Conservation (phyloP, 2,797 vertebrate genomes). For the Myotis pilosus region DNA sequence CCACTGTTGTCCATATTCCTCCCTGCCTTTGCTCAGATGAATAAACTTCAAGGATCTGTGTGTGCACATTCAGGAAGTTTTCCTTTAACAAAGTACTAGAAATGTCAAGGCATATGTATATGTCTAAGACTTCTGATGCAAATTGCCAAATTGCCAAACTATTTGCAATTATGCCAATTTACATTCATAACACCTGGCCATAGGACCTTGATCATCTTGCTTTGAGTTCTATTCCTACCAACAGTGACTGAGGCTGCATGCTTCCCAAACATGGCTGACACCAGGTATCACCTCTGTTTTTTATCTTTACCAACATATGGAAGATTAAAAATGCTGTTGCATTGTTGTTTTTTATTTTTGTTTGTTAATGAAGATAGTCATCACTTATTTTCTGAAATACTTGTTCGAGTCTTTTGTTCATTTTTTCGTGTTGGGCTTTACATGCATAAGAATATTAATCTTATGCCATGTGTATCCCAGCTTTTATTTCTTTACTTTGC, state of each 20-base stretch:
- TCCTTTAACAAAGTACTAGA: too few relatives aligned
- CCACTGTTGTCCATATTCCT: not conserved
- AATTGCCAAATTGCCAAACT: not conserved
- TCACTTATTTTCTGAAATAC: not conserved
- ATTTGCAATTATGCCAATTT: not conserved
- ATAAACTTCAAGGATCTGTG: not conserved
- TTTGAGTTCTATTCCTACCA: not conserved
- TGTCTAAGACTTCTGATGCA: too few relatives aligned
- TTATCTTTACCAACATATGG: too few relatives aligned
- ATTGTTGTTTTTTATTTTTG: too few relatives aligned
- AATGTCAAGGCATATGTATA: too few relatives aligned
- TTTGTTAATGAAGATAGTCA: not conserved
- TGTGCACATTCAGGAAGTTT: too few relatives aligned
- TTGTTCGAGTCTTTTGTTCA: not conserved
- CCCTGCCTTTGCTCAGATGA: not conserved
- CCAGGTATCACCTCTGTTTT: too few relatives aligned
- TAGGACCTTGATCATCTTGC: not conserved
- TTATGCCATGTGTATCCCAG: too few relatives aligned
- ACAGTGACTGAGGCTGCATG: not conserved
- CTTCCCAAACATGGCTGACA: not conserved
- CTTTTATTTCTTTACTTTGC: not conserved
- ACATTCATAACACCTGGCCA: not conserved
- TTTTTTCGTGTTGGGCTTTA: not conserved
- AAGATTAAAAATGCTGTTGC: too few relatives aligned
- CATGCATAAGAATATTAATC: too few relatives aligned